A percentile compares a stretch with the other conserved stretches of the same genome.
Conservation (phyloP, 2,113 vertebrate genomes). For the Laticauda laticaudata region DNA sequence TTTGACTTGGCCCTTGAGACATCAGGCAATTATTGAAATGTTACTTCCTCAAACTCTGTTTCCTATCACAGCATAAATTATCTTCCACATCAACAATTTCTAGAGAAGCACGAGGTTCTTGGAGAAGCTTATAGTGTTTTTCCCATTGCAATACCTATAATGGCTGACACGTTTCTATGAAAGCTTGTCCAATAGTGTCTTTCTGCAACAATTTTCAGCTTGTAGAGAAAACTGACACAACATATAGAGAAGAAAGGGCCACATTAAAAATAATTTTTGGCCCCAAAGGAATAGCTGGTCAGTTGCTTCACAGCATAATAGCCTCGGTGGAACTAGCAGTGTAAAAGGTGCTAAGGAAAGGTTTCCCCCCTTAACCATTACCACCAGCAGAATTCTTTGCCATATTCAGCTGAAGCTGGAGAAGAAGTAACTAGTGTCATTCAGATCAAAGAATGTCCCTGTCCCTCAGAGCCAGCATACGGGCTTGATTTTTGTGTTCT, state of each 20-base stretch:
- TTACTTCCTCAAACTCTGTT: not conserved
- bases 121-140: not conserved
- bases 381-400: not conserved
- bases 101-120: not conserved
- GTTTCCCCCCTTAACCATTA: not conserved
- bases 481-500: not conserved
- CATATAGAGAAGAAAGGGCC: not conserved
- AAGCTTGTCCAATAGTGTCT: not conserved
- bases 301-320: not conserved
- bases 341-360: not conserved
- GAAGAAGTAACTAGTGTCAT: not conserved
- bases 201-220: not conserved
- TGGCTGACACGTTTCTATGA: not conserved
- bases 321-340: not conserved
- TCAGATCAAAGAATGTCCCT: not conserved
- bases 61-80: not conserved
- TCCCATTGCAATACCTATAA: not conserved
- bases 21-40: not conserved
- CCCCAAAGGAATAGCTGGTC: not conserved
- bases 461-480: not conserved
- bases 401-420: not conserved
- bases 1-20: not conserved
- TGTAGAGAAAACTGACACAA: not conserved
- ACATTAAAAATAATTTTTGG: not conserved
- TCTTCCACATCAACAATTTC: not conserved